A percentile compares a stretch with the other conserved stretches of the same genome.
Conservation (phyloP, 2,113 vertebrate genomes). For the Carassius auratus region DNA sequence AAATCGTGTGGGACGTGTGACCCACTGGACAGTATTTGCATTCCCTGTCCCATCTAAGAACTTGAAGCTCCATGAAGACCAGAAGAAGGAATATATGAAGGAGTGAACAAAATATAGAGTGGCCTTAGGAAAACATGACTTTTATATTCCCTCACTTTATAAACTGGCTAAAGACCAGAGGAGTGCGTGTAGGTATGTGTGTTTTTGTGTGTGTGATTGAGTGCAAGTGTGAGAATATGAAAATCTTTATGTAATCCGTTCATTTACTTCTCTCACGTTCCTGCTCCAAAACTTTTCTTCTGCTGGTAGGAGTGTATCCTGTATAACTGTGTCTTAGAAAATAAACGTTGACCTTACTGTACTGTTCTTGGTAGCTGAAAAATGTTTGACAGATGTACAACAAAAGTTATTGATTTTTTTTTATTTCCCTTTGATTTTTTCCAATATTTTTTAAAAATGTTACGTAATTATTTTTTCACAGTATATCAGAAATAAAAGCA, state of each 20-base stretch:
- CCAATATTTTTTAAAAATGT: slow-evolving; percentile 84
- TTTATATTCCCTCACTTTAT: slow-evolving; percentile 74
- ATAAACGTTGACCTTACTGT: slow-evolving; percentile 80
- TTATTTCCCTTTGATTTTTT: slow-evolving; percentile 76
- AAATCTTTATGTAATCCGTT: slow-evolving; percentile 59
- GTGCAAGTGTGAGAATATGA: slow-evolving; percentile 58
- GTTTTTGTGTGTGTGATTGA: slow-evolving; percentile 58
- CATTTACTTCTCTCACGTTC: slow-evolving; percentile 76
- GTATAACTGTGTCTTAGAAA: slow-evolving; percentile 83
- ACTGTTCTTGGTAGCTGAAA: slow-evolving; percentile 81
- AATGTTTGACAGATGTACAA: slow-evolving; percentile 78
- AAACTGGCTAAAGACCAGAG: slow-evolving; percentile 72
- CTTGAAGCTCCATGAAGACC: slow-evolving; percentile 39
- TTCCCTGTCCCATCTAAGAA: slow-evolving; percentile 35
- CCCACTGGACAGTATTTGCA: slow-evolving; percentile 24
- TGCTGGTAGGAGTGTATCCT: slow-evolving; percentile 84
- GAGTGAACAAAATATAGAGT: slow-evolving; percentile 69
- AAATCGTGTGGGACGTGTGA: slow-evolving; percentile 5
- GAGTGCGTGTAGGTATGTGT: slow-evolving; percentile 70
- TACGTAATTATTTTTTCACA: slow-evolving; percentile 88
- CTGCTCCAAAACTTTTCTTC: slow-evolving; percentile 82
- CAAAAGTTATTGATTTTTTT: slow-evolving; percentile 80
- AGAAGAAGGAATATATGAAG: slow-evolving; percentile 60
- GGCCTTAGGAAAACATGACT: slow-evolving; percentile 78
- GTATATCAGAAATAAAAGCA: slow-evolving; percentile 85